phyloP scores from a whole-genome alignment of 2,113 vertebrate genomes.

The Gopherus flavomarginatus region DNA sequence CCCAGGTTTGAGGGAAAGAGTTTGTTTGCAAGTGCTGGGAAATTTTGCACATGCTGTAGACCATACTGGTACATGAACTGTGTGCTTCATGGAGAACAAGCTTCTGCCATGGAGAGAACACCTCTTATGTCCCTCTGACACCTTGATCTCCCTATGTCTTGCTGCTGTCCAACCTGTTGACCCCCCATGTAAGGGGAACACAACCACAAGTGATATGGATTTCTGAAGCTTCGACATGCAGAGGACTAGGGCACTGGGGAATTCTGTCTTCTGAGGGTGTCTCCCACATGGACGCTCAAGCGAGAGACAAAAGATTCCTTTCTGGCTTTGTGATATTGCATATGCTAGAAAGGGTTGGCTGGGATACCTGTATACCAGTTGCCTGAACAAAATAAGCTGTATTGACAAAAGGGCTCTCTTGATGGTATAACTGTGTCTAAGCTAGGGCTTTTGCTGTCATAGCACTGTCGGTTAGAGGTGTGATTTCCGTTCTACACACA shows the following conservation, averaged over 20 bases:
- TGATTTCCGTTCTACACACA: not conserved
- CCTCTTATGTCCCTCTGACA: not conserved
- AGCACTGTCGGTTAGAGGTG: not conserved
- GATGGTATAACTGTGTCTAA: rapidly evolving
- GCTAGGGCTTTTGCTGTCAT: rapidly evolving
- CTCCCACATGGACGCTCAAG: not conserved
- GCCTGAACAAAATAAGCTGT: not conserved
- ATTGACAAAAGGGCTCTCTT: rapidly evolving
- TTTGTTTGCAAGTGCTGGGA: not conserved
- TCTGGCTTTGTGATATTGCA: rapidly evolving
- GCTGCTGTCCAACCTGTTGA: rapidly evolving
- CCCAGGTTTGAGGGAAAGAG: not conserved
- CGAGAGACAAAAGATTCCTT: not conserved
- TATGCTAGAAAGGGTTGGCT: rapidly evolving
- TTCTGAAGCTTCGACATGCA: not conserved
- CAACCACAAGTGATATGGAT: not conserved
- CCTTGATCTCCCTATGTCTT: not conserved
- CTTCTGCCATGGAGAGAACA: rapidly evolving
- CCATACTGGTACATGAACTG: not conserved
- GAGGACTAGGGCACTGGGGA: rapidly evolving
- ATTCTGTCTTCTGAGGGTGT: not conserved
- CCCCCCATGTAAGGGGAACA: not conserved
- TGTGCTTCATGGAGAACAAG: rapidly evolving
- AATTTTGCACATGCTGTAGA: not conserved
- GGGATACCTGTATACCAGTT: not conserved